Conservation (phyloP, 2,797 vertebrate genomes). For the Ptychobarbus kaznakovi region DNA sequence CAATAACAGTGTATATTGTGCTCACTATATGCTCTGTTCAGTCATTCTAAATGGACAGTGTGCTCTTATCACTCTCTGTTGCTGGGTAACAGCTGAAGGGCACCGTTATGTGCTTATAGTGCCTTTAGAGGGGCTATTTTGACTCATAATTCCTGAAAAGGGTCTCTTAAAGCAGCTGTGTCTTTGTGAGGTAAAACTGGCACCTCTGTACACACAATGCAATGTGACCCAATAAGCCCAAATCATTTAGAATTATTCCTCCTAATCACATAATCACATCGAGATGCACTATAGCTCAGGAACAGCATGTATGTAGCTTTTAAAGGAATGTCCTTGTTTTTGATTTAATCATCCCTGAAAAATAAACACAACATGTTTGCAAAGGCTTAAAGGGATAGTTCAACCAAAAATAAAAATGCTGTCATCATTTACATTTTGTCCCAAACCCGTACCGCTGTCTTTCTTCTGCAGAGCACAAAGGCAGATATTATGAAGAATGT, state of each 20-base stretch:
- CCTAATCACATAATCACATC: slow-evolving; percentile 2
- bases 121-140: slow-evolving; percentile 53
- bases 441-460: neutral
- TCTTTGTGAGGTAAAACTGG: slow-evolving; percentile 40
- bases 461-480: neutral
- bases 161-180: slow-evolving; percentile 35
- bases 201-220: slow-evolving; percentile 19
- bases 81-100: slow-evolving; percentile 58
- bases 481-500: neutral
- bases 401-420: neutral
- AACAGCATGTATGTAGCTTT: slow-evolving; percentile 26
- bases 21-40: slow-evolving; percentile 15
- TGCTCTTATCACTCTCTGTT: slow-evolving; percentile 51
- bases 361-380: neutral
- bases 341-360: neutral
- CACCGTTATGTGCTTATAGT: slow-evolving; percentile 46
- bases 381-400: neutral
- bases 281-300: neutral
- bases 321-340: neutral
- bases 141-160: slow-evolving; percentile 49
- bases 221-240: slow-evolving; percentile 31
- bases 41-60: slow-evolving; percentile 39
- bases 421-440: neutral
- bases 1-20: slow-evolving; percentile 27
- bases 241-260: slow-evolving; percentile 36